phyloP scores from a whole-genome alignment of 2,113 vertebrate species.

The Rhinolophus ferrumequinum region DNA sequence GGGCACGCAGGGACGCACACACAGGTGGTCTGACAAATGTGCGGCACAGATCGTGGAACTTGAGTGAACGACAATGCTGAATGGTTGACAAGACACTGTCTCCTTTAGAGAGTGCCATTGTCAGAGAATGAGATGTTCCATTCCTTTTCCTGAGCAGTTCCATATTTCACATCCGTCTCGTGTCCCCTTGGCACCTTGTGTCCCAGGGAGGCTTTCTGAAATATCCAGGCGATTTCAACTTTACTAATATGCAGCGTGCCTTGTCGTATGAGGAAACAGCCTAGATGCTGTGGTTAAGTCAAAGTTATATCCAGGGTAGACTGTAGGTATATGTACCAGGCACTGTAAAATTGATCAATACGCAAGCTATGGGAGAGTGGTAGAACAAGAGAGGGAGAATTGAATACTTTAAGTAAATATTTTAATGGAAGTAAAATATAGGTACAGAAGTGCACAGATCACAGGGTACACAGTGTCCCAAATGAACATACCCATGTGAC shows the following conservation, averaged over 20 bases:
- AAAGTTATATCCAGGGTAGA: background rate
- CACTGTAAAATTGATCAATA: background rate
- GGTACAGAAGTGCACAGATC: background rate
- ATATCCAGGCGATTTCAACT: background rate
- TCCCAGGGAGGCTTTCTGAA: background rate
- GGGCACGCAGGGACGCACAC: background rate
- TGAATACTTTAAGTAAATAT: background rate
- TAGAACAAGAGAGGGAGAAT: background rate
- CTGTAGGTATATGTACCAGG: background rate
- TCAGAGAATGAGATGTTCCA: background rate
- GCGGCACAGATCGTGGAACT: background rate
- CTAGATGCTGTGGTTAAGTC: background rate
- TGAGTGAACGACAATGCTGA: background rate
- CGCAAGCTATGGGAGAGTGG: background rate
- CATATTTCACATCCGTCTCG: background rate
- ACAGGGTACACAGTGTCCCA: background rate
- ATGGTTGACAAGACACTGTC: background rate
- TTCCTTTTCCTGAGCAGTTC: background rate
- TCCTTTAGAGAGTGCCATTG: background rate
- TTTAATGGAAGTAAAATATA: constrained; percentile 4
- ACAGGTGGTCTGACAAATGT: background rate
- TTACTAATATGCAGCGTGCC: background rate
- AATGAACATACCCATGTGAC: background rate
- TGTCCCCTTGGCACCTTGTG: background rate
- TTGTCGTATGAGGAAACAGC: background rate